Evolutionary conservation across 2,113 vertebrate genomes (phyloP).

Genomic region (Perccottus glenii): DNA sequence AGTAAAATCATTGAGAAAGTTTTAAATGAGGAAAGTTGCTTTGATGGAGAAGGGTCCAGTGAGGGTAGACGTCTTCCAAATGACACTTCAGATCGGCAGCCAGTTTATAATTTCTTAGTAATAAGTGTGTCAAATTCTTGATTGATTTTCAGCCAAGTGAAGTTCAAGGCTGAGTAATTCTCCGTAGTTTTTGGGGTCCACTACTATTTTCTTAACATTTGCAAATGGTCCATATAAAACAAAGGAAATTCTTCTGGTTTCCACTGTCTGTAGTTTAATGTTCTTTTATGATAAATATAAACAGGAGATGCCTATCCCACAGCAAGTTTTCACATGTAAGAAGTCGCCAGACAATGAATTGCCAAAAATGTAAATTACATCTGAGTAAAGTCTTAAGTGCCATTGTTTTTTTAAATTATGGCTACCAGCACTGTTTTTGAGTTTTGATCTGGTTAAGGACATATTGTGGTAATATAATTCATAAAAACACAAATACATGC

Average conservation of each 20-base stretch:
- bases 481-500: neutral
- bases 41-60: conserved; percentile 47
- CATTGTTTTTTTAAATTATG: neutral
- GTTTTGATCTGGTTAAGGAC: neutral
- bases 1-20: conserved; percentile 43
- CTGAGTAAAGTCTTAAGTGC: neutral
- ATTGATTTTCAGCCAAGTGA: conserved; percentile 54
- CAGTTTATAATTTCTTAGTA: conserved; percentile 65
- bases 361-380: neutral
- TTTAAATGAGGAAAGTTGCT: conserved; percentile 43
- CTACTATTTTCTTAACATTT: neutral
- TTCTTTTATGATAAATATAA: neutral
- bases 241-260: too few species aligned
- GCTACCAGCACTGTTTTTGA: neutral
- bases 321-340: neutral
- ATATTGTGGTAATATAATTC: neutral
- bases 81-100: conserved; percentile 51
- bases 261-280: too few species aligned
- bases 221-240: too few species aligned
- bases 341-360: conserved; percentile 2
- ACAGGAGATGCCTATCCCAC: neutral
- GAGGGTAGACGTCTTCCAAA: conserved; percentile 40
- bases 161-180: conserved; percentile 32
- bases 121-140: conserved; percentile 62
- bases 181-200: conserved; percentile 27